Evolutionary conservation across 1,140 invertebrate species (phyloP), one percentile per base, ranked within the genome.

Genomic region (Ips typographus): DNA sequence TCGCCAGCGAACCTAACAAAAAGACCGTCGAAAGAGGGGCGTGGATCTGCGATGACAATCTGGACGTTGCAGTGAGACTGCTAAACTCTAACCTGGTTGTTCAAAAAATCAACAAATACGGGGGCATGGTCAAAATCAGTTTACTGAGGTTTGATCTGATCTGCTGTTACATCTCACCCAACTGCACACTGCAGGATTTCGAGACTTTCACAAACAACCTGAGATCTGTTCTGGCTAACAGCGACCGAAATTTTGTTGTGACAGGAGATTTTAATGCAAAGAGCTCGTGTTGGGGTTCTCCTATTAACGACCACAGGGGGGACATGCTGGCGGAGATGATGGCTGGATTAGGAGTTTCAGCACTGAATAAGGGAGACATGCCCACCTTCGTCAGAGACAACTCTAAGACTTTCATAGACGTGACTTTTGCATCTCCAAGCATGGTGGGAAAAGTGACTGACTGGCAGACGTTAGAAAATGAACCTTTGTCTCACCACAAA

Each of bases 251-350:
- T 4, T 4, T 47, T 4, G 44, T 47, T 47, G n/a, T 47, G 4
- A 47, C n/a, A n/a, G 44, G 44, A 47, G 44, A 47, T n/a, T 47
- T 47, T n/a, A 47, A 47, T 47, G 44, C 44, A 4, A 47, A 47
- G 44, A 5, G 4, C 1, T n/a, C 44, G n/a, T n/a, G n/a, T 1
- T 47, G 44, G 44, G 44, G 44, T 1, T 47, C 44, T 5, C 44
- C 44, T 47, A n/a, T n/a, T 4, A n/a, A 4, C 4, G 44, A 47
- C 44, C 44, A n/a, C n/a, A 47, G 44, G 1, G 44, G 44, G 44
- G 44, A 47, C 44, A 4, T 47, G 44, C 44, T 47, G 44, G 44
- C 44, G 44, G 44, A 47, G 44, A n/a, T n/a, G 44, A n/a, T n/a
- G n/a, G 4, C 44, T 4, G 44, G 44, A 47, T 5, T 47, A 1